Base-by-base conservation (phyloP, 1,140 invertebrate genomes). In the Campoletis sonorensis region DNA sequence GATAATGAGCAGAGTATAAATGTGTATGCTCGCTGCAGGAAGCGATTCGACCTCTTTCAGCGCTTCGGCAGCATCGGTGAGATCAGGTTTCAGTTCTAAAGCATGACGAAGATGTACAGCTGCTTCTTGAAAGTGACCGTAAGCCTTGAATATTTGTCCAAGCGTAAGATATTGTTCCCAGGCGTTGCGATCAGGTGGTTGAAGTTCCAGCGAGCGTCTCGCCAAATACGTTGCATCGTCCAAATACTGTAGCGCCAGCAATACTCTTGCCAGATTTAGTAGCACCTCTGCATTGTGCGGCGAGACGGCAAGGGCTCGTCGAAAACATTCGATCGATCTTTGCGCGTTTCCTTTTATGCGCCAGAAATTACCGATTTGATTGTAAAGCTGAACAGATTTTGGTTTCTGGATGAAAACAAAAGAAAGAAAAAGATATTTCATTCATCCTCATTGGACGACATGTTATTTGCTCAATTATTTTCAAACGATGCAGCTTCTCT, bases 161-260 rank as follows among this genome's bases (percentile, higher is more conserved):
- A 97, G 93, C 13, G 96, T 97, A 87, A 97, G 97, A 91, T 97
- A 97, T 89, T 98, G 97, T 86, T 97, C 95, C 97, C 97, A 98
- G 0, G 97, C 95, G 89, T 95, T 96, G 84, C 96, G 95, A 88
- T 97, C 96, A 0, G 96, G 94, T 30, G 96, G 94, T 87, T 97
- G 96, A 58, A 96, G 94, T 84, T 96, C 94, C 51, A 95, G 89
- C 11, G 94, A 96, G 75, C 96, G 93, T 79, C 96, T 93, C 49
- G 96, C 97, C 79, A 98, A 93, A 88, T 96, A 97, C 76, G 97
- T 96, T 27, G 97, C 97, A 91, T 98, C 97, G 88, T 98, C 97
- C 67, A 97, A 92, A 91, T 97, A 98, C 87, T 97, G 96, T 81
- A 97, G 93, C 83, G 96, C 96, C 88, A 97, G 96, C 70, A 98